Evolutionary conservation across 1,140 invertebrate genomes (phyloP).

Genomic region (Papilio machaon): DNA sequence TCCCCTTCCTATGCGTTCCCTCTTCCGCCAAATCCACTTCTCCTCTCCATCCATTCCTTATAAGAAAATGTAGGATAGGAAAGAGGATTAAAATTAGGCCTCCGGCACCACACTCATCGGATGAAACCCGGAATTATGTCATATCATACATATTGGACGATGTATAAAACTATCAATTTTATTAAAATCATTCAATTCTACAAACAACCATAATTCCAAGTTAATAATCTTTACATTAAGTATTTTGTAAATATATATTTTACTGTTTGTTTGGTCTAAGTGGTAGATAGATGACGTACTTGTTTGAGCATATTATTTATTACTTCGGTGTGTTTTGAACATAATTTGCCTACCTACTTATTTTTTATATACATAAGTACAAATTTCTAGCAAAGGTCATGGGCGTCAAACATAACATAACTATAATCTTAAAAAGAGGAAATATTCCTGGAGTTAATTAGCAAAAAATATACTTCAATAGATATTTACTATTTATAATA

Average conservation of each 20-base stretch:
- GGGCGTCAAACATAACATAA: background rate
- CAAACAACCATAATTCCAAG: background rate
- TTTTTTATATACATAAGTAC: background rate
- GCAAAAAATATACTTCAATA: conserved; percentile 4
- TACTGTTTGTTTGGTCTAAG: conserved; percentile 19
- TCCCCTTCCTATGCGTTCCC: too few species aligned
- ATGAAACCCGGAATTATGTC: too few species aligned
- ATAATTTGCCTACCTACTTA: background rate
- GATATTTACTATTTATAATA: background rate
- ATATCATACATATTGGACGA: too few species aligned
- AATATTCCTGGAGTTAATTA: background rate
- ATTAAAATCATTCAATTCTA: background rate
- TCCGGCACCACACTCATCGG: too few species aligned
- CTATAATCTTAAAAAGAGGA: background rate
- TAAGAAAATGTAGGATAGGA: too few species aligned
- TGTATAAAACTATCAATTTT: background rate
- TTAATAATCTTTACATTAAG: background rate
- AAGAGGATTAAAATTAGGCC: too few species aligned
- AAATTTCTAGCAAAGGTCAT: conserved; percentile 1
- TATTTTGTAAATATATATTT: conserved; percentile 31
- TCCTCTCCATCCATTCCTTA: too few species aligned
- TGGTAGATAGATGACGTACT: conserved; percentile 21
- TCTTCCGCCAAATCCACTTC: too few species aligned
- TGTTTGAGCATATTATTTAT: conserved; percentile 22
- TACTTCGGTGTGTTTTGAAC: background rate